A percentile compares a stretch with the other conserved stretches of the same genome.
Conservation (phyloP, 1,140 invertebrate species). For the Drosophila leontia region DNA sequence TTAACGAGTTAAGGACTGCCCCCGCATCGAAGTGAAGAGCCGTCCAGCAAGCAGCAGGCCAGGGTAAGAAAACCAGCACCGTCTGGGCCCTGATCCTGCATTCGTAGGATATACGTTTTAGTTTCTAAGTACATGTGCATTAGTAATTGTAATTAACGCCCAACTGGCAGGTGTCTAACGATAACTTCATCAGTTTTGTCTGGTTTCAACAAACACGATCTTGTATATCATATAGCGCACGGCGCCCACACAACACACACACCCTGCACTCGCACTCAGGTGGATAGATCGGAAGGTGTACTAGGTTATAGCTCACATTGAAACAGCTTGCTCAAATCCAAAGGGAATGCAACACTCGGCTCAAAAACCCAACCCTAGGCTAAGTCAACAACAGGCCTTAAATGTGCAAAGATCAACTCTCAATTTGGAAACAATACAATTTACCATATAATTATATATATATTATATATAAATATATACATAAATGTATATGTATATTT, state of each 20-base stretch:
- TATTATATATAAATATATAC: conserved; percentile 23
- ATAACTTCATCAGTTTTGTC: conserved; percentile 70
- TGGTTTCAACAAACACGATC: conserved; percentile 65
- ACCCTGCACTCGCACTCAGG: conserved; percentile 28
- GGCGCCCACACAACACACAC: conserved; percentile 29
- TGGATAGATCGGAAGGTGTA: conserved; percentile 31
- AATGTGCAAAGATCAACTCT: conserved; percentile 81
- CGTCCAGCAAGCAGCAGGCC: conserved; percentile 74
- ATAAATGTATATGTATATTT: conserved; percentile 53
- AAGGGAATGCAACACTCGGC: conserved; percentile 20
- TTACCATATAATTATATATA: conserved; percentile 37
- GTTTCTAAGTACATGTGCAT: conserved; percentile 69
- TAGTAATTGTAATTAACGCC: conserved; percentile 66
- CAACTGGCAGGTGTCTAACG: conserved; percentile 30
- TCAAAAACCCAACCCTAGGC: conserved; percentile 46
- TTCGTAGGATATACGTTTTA: conserved; percentile 63
- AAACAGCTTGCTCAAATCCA: conserved; percentile 61
- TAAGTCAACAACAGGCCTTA: conserved; percentile 76
- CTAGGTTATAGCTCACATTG: conserved; percentile 48
- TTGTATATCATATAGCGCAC: conserved; percentile 50
- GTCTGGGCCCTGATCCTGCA: conserved; percentile 49
- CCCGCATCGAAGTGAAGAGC: conserved; percentile 74
- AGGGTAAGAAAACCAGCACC: conserved; percentile 28
- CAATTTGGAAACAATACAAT: conserved; percentile 66
- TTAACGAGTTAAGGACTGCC: conserved; percentile 46